Percentiles rank a stretch among this genome's conserved stretches.
Evolutionary conservation across 2,797 vertebrate species (phyloP).

Genomic region (Choloepus didactylus): DNA sequence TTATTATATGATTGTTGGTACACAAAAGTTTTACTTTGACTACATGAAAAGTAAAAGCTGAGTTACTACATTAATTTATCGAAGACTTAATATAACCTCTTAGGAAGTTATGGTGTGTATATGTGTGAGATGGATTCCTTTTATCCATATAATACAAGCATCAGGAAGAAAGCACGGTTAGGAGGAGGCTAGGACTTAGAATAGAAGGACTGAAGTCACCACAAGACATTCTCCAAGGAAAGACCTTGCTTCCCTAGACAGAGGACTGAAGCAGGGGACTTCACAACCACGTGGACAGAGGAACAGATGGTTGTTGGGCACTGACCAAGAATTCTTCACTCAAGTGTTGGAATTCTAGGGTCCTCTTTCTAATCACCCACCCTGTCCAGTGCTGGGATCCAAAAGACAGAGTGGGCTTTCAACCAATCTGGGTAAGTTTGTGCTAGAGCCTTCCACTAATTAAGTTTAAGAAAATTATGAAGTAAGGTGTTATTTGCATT

Average conservation of each 20-base stretch:
- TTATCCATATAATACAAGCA: not conserved
- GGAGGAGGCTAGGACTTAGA: not conserved
- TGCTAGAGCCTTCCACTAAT: not conserved
- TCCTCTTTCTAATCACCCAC: not conserved
- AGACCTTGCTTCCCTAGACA: not conserved
- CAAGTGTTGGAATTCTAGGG: not conserved
- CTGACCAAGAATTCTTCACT: not conserved
- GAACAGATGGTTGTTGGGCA: rapidly evolving
- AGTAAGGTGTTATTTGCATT: not conserved
- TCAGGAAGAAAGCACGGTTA: not conserved
- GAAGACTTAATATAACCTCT: not conserved
- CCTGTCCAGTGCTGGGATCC: not conserved
- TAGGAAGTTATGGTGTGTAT: not conserved
- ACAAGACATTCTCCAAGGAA: not conserved
- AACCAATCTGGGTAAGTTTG: not conserved
- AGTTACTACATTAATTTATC: not conserved
- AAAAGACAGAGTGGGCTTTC: not conserved
- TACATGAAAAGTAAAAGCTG: not conserved
- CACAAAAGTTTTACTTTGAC: not conserved
- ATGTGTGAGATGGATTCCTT: not conserved
- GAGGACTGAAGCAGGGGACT: not conserved
- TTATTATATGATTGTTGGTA: not conserved
- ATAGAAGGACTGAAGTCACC: not conserved
- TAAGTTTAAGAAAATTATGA: not conserved
- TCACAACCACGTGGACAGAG: not conserved